Evolutionary conservation across 1,140 invertebrate species (phyloP), one percentile per base, ranked within the genome.

Genomic region (Halotydeus destructor): DNA sequence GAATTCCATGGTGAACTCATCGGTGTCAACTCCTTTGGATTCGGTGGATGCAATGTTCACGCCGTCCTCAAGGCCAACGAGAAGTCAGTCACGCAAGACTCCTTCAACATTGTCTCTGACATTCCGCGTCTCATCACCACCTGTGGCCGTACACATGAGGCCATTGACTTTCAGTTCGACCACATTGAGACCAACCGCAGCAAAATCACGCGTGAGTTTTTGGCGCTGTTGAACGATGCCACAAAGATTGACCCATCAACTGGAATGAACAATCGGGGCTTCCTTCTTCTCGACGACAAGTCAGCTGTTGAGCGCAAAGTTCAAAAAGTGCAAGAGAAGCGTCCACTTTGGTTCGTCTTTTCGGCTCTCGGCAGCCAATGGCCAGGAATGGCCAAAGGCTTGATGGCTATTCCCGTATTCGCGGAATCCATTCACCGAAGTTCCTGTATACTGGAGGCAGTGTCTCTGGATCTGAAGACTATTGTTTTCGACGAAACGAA

Each of bases 281-380:
- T 14, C 19, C 9, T 22, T 12, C 9, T 39, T 14, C 27, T 39
- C 9, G 25, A 25, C 11, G 14, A 27, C 23, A 22, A 27, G 18
- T 18, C 19, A n/a, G 19, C 19, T 5, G 14, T 25, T 39, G 12
- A 22, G 12, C 27, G 30, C 27, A 12, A 9, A 39, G 4, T 2
- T 1, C 27, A 28, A 39, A 26, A 18, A 39, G 3, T 27, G 14
- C n/a, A 39, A 27, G 6, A 14, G 2, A 39, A 26, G 22, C 23
- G 21, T 28, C 26, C 38, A 5, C 19, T 21, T 22, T 96, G 85
- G 81, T 94, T 73, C 58, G 68, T 96, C 26, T 94, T 88, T 61
- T 79, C 84, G 32, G 88, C 88, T 26, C 94, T 96, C 86, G 91
- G 91, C 6, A 75, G 76, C 25, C 89, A 97, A 63, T 97, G 88